Evolutionary conservation across 2,113 vertebrate genomes (phyloP).

Genomic region (Gobius niger): DNA sequence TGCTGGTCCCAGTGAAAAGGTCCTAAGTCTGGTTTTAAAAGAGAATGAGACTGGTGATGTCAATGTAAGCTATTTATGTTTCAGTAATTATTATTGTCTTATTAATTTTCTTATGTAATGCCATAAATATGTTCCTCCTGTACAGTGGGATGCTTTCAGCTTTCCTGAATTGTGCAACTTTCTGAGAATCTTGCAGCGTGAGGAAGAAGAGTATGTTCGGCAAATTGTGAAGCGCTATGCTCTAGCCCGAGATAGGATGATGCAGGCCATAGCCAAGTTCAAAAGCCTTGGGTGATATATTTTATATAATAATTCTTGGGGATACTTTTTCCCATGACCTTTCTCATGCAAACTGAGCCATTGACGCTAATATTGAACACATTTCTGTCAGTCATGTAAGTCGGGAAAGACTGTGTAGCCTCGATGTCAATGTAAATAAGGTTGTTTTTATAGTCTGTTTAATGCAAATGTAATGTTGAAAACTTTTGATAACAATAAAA

Average conservation of each 20-base stretch:
- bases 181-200: conserved; percentile 90
- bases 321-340: too few relatives aligned
- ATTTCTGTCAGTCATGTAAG: not conserved
- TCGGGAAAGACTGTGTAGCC: not conserved
- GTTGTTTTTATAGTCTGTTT: too few relatives aligned
- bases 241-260: conserved; percentile 84
- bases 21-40: conserved; percentile 87
- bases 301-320: too few relatives aligned
- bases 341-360: not conserved
- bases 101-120: not conserved
- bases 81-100: not conserved
- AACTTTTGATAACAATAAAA: too few relatives aligned
- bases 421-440: too few relatives aligned
- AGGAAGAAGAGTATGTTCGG: conserved; percentile 90
- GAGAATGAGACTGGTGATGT: conserved; percentile 95
- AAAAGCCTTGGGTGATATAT: conserved; percentile 79
- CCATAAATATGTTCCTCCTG: conserved; percentile 9
- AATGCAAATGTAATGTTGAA: too few relatives aligned
- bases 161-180: conserved; percentile 95
- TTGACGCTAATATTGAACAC: not conserved
- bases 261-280: conserved; percentile 80
- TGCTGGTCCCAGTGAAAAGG: conserved; percentile 89
- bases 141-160: conserved; percentile 95
- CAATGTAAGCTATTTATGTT: conserved; percentile 82
- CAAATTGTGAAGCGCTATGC: conserved; percentile 88